Evolutionary conservation across 2,113 vertebrate species (phyloP).

Genomic region (Crocuta crocuta): DNA sequence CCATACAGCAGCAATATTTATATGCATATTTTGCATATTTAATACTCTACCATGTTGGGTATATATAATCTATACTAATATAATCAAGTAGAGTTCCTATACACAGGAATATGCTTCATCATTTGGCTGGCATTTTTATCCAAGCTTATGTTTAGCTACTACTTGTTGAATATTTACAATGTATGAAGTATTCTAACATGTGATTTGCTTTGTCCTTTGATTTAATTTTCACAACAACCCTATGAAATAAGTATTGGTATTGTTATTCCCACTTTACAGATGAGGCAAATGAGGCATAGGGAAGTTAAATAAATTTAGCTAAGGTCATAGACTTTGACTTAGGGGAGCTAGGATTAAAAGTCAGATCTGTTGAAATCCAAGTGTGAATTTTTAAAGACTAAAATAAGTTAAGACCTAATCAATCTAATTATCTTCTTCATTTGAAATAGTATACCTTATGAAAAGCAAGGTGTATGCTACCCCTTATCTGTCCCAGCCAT

Average conservation of each 20-base stretch:
- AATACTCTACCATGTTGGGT: not conserved
- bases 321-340: not conserved
- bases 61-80: slow-evolving; percentile 9
- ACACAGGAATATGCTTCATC: not conserved
- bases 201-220: not conserved
- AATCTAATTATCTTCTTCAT: not conserved
- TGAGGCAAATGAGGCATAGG: not conserved
- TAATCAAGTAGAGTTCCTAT: not conserved
- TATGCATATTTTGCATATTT: slow-evolving; percentile 41
- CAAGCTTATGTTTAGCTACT: not conserved
- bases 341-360: not conserved
- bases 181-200: not conserved
- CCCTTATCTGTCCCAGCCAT: not conserved
- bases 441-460: not conserved
- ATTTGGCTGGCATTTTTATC: slow-evolving; percentile 36
- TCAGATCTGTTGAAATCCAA: not conserved
- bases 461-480: not conserved
- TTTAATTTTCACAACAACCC: not conserved
- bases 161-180: not conserved
- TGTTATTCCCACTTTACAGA: not conserved
- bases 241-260: slow-evolving; percentile 1
- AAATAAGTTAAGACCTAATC: not conserved
- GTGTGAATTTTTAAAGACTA: not conserved
- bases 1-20: not conserved
- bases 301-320: not conserved